phyloP scores from a whole-genome alignment of 1,140 invertebrate species.

The Apis cerana region DNA sequence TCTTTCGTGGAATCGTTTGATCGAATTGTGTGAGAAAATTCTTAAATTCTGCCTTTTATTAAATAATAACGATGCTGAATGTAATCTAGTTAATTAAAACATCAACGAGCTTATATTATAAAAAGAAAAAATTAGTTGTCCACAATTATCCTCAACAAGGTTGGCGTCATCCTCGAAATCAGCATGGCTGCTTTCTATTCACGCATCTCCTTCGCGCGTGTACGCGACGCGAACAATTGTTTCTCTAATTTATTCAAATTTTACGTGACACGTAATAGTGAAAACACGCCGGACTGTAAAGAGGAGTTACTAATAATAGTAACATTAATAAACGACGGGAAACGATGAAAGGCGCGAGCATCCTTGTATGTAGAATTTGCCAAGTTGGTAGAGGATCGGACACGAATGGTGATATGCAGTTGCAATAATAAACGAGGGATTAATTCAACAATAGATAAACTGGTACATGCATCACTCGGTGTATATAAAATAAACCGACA shows the following conservation, averaged over 20 bases:
- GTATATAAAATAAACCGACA: conserved; percentile 56
- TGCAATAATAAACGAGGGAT: conserved; percentile 57
- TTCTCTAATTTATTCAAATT: conserved; percentile 16
- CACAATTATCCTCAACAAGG: not conserved
- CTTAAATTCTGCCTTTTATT: not conserved
- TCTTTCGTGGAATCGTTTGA: too few relatives aligned
- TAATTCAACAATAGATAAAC: conserved; percentile 60
- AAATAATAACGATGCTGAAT: not conserved
- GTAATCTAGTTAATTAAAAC: not conserved
- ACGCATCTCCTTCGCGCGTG: not conserved
- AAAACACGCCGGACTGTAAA: conserved; percentile 24
- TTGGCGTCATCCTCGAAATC: not conserved
- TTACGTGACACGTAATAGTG: not conserved
- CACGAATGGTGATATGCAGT: conserved; percentile 38
- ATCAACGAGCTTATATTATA: not conserved
- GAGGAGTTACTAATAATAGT: conserved; percentile 29
- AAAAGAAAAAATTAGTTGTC: not conserved
- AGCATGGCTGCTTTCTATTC: not conserved
- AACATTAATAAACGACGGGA: not conserved
- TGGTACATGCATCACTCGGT: conserved; percentile 23
- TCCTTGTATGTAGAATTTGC: conserved; percentile 28
- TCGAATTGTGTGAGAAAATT: too few relatives aligned
- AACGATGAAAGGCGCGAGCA: conserved; percentile 15
- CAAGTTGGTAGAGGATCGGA: conserved; percentile 16
- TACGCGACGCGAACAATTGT: not conserved